A percentile compares a stretch with the other conserved stretches of the same genome.
Evolutionary conservation across 2,888 invertebrate genomes (phyloP).

Genomic region (Melinopterus prodromus): DNA sequence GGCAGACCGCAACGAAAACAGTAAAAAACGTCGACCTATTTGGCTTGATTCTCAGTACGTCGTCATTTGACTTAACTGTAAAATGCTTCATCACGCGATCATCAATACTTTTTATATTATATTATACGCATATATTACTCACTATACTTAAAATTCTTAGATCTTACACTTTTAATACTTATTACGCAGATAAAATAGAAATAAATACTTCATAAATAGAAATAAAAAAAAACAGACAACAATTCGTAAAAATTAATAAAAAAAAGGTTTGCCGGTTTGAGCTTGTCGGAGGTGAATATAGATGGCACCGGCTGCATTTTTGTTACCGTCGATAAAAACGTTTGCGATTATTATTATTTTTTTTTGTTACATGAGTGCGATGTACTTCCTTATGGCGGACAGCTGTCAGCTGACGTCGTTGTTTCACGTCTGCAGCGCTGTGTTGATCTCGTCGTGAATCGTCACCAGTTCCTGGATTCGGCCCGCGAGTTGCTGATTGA

Average conservation of each 20-base stretch:
- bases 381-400: conserved; percentile 18
- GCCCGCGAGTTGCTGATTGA: conserved; percentile 84
- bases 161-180: conserved; percentile 4
- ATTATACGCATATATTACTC: not conserved
- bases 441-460: conserved; percentile 84
- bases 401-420: conserved; percentile 39
- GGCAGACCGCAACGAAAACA: not conserved
- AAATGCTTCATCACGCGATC: too few species aligned
- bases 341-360: not conserved
- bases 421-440: conserved; percentile 75
- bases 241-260: not conserved
- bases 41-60: not conserved
- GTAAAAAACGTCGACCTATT: not conserved
- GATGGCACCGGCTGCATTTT: not conserved
- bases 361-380: conserved; percentile 17
- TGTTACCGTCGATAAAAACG: too few species aligned
- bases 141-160: not conserved
- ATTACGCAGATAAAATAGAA: not conserved
- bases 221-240: not conserved
- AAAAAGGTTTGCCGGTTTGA: not conserved
- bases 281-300: not conserved
- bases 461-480: conserved; percentile 82
- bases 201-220: not conserved
- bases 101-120: not conserved
- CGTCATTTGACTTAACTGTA: too few species aligned